Conservation (phyloP, 2,888 invertebrate genomes). For the Plagodis pulveraria region DNA sequence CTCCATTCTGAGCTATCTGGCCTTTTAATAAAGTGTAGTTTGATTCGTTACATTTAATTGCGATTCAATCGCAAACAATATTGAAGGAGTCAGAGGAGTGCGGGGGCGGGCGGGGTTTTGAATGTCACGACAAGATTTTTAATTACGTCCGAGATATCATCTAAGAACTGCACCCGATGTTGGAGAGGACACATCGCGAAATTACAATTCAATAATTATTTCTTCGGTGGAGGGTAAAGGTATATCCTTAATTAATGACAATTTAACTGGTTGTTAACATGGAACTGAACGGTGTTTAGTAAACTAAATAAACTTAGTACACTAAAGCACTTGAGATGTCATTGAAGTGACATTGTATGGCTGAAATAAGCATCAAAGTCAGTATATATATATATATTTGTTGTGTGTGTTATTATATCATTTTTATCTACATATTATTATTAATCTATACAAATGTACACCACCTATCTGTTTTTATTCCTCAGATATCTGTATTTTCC, state of each 20-base stretch:
- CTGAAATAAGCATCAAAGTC: no score
- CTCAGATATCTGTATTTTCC: no score
- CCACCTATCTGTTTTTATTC: no score
- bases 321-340: no score
- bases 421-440: no score
- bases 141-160: slow-evolving; percentile 83
- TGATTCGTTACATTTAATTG: slow-evolving; percentile 82
- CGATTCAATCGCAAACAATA: slow-evolving; percentile 84
- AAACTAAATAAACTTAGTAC: no score
- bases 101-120: slow-evolving; percentile 79
- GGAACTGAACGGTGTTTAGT: slow-evolving; percentile 41
- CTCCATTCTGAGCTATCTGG: slow-evolving; percentile 80
- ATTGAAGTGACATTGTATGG: no score
- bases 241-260: slow-evolving; percentile 65
- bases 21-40: slow-evolving; percentile 82
- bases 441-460: no score
- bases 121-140: slow-evolving; percentile 86
- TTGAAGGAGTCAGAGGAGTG: slow-evolving; percentile 77
- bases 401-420: no score
- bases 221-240: slow-evolving; percentile 41
- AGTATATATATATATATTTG: no score
- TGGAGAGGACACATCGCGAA: slow-evolving; percentile 73
- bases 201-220: slow-evolving; percentile 81
- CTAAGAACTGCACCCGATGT: slow-evolving; percentile 75
- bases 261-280: slow-evolving; percentile 61